These are phyloP conservation scores for Liodrosophila aerea DNA, from an alignment of 2,888 invertebrate genomes.

Conservation along the genomic window DNA sequence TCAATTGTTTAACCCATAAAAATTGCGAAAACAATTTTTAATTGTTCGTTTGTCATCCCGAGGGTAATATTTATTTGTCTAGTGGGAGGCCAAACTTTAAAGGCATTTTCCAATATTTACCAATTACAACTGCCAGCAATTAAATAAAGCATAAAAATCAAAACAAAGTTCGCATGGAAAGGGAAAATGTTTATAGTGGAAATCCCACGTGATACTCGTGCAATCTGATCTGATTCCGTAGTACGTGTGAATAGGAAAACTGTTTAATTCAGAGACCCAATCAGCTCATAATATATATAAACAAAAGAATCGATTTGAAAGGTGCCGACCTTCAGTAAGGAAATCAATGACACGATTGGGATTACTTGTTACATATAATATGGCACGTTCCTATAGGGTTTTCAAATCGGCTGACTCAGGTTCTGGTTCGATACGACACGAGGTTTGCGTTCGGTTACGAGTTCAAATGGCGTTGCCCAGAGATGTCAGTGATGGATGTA, in stretches of 20 bases:
- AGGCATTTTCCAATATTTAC: slow-evolving; percentile 21
- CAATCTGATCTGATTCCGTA: too few relatives aligned
- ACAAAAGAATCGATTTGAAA: slow-evolving; percentile 6
- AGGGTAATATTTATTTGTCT: slow-evolving; percentile 18
- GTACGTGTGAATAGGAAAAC: too few relatives aligned
- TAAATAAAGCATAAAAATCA: too few relatives aligned
- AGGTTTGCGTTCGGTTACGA: not conserved
- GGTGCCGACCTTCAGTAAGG: slow-evolving; percentile 6
- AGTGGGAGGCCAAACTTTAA: not conserved
- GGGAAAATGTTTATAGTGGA: too few relatives aligned
- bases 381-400: slow-evolving; percentile 27
- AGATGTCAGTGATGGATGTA: slow-evolving; percentile 7
- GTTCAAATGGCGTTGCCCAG: slow-evolving; percentile 38
- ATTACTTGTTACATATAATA: slow-evolving; percentile 13
- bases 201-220: too few relatives aligned
- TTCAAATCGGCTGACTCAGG: slow-evolving; percentile 34
- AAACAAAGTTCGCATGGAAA: too few relatives aligned
- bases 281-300: slow-evolving; percentile 12
- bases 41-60: slow-evolving; percentile 10
- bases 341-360: slow-evolving; percentile 22
- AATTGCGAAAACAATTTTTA: slow-evolving; percentile 11
- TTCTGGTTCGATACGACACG: not conserved
- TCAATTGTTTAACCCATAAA: slow-evolving; percentile 23
- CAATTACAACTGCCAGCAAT: not conserved
- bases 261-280: not conserved